Evolutionary conservation across 2,113 vertebrate genomes (phyloP).

Genomic region (Lampris megalopsis): DNA sequence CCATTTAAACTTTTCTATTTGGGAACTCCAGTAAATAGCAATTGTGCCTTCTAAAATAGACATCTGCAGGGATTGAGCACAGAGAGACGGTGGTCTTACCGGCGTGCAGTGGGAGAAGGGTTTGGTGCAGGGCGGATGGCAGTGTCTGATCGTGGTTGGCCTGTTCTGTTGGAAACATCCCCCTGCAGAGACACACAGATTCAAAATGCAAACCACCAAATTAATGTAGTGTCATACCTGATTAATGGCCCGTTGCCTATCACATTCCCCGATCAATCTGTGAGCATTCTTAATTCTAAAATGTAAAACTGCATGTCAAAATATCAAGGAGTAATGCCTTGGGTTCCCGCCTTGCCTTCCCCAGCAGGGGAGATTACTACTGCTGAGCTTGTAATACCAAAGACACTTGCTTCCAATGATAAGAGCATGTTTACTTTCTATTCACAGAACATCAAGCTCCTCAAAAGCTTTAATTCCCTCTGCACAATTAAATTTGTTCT

Average conservation of each 20-base stretch:
- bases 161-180: constrained; percentile 88
- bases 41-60: background rate
- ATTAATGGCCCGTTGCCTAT: constrained; percentile 76
- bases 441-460: constrained; percentile 69
- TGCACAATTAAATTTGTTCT: constrained; percentile 62
- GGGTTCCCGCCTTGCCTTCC: constrained; percentile 36
- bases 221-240: constrained; percentile 74
- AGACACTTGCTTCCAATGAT: constrained; percentile 67
- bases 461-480: constrained; percentile 60
- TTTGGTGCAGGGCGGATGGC: constrained; percentile 92
- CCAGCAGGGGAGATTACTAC: constrained; percentile 58
- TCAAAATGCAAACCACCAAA: constrained; percentile 70
- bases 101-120: constrained; percentile 98
- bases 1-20: constrained; percentile 15
- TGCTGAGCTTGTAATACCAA: constrained; percentile 38
- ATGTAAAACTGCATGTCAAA: constrained; percentile 82
- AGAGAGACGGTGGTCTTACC: constrained; percentile 79
- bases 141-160: constrained; percentile 87
- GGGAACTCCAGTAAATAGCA: constrained; percentile 16
- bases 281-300: constrained; percentile 76
- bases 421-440: constrained; percentile 69
- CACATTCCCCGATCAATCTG: constrained; percentile 71
- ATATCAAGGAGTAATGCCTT: constrained; percentile 74
- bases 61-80: background rate
- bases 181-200: constrained; percentile 83